Base-by-base conservation (phyloP, 2,888 invertebrate genomes). In the Spodoptera picta region DNA sequence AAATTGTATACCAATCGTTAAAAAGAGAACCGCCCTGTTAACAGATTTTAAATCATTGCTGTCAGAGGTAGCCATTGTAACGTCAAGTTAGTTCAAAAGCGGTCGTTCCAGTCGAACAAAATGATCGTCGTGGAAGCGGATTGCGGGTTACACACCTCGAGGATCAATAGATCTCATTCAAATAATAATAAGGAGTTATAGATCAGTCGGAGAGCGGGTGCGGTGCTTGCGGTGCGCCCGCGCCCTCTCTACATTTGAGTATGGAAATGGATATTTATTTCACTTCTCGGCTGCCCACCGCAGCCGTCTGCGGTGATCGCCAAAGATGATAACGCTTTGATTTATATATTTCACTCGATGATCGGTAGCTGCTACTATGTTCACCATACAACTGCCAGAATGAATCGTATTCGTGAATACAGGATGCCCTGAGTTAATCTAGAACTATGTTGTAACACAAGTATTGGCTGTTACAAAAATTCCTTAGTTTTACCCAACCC, bases 21-120 rank as follows among this genome's bases (percentile, higher is more conserved):
- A 94, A 94, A 94, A 94, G 93, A 94, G 91, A 90, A 94, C 84
- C 92, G 91, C 91, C 90, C 93, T 94, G 94, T 94, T 94, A 94
- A 94, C 94, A 94, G 94, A 94, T 94, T 94, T 94, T 94, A 94
- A 94, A 94, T 94, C 94, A 94, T 94, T 93, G 93, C 94, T 92
- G 93, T 94, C 94, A 91, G 84, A 75, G 84, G 88, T 79, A 86
- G 83, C 94, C 90, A 94, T 94, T 94, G 94, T 94, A 89, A 93
- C 89, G 94, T 94, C 94, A 94, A 86, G 92, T 93, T 92, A 91
- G 93, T 93, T 93, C 94, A 93, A 91, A 93, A 94, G 93, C 91
- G 93, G 92, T 92, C 89, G 90, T 84, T 88, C 89, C 90, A 90
- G 92, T 88, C 90, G 92, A 93, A 94, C 94, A 93, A 94, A 94